Base-by-base conservation (phyloP, 2,888 invertebrate genomes). In the Hemithea aestivaria region DNA sequence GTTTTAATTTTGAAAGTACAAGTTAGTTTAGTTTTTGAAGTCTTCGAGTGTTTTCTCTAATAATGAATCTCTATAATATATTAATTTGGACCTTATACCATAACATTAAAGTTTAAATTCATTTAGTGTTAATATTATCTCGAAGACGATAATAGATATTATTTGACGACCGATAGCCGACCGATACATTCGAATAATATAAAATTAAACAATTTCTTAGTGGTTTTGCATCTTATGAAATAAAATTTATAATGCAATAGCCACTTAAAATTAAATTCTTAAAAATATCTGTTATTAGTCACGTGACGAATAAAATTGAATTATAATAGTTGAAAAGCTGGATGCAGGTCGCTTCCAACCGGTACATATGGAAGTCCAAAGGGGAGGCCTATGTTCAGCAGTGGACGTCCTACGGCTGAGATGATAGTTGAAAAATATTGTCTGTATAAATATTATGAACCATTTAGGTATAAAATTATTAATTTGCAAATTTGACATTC, bases 111-210 rank as follows among this genome's bases (percentile, higher is more conserved):
- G 26, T 21, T 7, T 2, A 12, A 27, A 16, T 16, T 16, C 16
- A 16, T 5, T 4, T 4, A 16, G 16, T 21, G 6, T 7, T 23
- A 20, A 16, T 33, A 16, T 16, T 16, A 16, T 40, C 35, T 45
- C 33, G 41, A 45, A 44, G 44, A 37, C 38, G 42, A 38, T 9
- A 26, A 24, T 26, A 21, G 40, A 45, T 30, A 4, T 35, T 44
- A 44, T 48, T 41, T 30, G 36, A 44, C 49, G 50, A 50, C 24
- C 48, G 49, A 56, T 60, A 60, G 53, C 59, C 76, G 79, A 77
- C 66, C 79, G 80, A 80, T 50, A 60, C 59, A 49, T 59, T 62
- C 68, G 76, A 75, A 73, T 63, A 62, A 62, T 66, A 60, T 65
- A 57, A 58, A 55, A 53, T 25, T 32, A 35, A 27, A 25, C 28